A percentile compares a stretch with the other conserved stretches of the same genome.
These are phyloP conservation scores for Pinna nobilis DNA, from an alignment of 1,140 invertebrate genomes.

Conservation along the genomic window DNA sequence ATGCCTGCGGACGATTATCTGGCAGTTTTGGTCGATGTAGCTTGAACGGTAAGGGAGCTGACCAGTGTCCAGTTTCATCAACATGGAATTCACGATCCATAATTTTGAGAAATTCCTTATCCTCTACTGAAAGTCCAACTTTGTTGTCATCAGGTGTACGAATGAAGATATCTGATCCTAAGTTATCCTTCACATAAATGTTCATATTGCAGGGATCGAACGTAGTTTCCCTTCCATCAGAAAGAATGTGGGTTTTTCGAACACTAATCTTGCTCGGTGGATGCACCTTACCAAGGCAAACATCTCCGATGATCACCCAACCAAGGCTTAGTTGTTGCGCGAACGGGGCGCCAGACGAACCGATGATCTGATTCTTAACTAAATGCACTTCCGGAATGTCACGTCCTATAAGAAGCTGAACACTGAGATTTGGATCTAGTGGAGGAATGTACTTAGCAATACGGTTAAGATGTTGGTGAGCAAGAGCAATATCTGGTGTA, in stretches of 20 bases:
- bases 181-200: not conserved
- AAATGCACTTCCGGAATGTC: slow-evolving; percentile 43
- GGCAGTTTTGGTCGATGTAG: not conserved
- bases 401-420: slow-evolving; percentile 39
- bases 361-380: slow-evolving; percentile 38
- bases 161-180: not conserved
- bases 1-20: not conserved
- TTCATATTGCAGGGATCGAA: slow-evolving; percentile 24
- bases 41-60: not conserved
- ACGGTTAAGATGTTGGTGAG: not conserved
- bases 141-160: not conserved
- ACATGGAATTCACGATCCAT: not conserved
- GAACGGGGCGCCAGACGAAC: slow-evolving; percentile 28
- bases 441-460: slow-evolving; percentile 18
- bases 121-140: not conserved
- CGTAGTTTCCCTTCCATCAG: slow-evolving; percentile 27
- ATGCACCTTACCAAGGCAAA: slow-evolving; percentile 38
- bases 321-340: slow-evolving; percentile 43
- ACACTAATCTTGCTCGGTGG: slow-evolving; percentile 19
- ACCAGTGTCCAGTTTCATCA: not conserved
- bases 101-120: not conserved
- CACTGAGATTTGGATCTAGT: not conserved
- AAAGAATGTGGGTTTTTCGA: slow-evolving; percentile 34
- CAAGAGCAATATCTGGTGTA: slow-evolving; percentile 20
- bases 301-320: slow-evolving; percentile 45